phyloP scores from a whole-genome alignment of 2,888 invertebrate genomes.

The Myopa tessellatipennis region DNA sequence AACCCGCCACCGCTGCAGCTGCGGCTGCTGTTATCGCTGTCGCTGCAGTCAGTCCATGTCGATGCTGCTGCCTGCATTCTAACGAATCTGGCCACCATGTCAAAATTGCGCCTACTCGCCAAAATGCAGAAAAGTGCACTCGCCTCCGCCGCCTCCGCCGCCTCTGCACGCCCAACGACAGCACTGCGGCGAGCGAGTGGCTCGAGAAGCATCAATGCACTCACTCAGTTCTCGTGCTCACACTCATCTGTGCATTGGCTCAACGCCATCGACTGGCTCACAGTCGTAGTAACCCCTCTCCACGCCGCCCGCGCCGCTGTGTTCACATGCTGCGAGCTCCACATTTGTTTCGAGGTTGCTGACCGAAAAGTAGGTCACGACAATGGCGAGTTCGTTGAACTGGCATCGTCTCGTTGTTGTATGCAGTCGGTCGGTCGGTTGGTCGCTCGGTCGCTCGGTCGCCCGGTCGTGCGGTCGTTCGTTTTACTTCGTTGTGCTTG shows the following conservation, averaged over 20 bases:
- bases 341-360: conserved; percentile 67
- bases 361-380: conserved; percentile 69
- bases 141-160: not conserved
- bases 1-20: conserved; percentile 53
- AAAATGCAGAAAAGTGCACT: conserved; percentile 24
- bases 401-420: conserved; percentile 48
- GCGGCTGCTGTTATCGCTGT: conserved; percentile 41
- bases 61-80: conserved; percentile 17
- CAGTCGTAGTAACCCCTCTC: not conserved
- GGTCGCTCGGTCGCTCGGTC: conserved; percentile 29
- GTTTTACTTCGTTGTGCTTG: conserved; percentile 34
- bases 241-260: conserved; percentile 13
- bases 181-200: not conserved
- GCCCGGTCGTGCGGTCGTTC: conserved; percentile 38
- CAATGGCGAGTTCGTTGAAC: conserved; percentile 69
- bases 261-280: not conserved
- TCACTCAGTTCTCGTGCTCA: conserved; percentile 3
- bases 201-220: not conserved
- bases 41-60: conserved; percentile 41
- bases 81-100: conserved; percentile 18
- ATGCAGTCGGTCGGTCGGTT: conserved; percentile 33
- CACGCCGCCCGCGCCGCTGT: not conserved
- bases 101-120: conserved; percentile 9
- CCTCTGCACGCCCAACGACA: not conserved
- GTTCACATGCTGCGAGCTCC: conserved; percentile 57